Evolutionary conservation across 2,113 vertebrate species (phyloP), one percentile per base, ranked within the genome.

Genomic region (Zosterops lateralis): DNA sequence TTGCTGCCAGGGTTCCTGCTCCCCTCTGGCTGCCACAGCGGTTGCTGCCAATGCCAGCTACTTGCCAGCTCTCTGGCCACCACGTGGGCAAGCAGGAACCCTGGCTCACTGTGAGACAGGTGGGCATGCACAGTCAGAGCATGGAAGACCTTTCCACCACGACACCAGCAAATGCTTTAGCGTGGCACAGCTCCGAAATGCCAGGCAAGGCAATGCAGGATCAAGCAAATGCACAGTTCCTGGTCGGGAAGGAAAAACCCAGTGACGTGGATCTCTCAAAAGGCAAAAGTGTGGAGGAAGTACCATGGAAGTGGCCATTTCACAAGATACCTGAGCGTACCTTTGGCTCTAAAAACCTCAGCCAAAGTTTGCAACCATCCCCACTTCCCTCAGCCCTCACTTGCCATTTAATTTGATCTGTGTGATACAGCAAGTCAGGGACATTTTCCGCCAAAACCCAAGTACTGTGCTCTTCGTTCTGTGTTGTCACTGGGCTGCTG

Each of bases 31-130:
- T 68, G 51, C 57, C 7, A 1, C 3, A 2, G 34, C 17, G 56
- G 36, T 42, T 24, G 13, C 32, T 42, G 64, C 60, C 44, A 21
- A 14, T 9, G 61, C 65, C 73, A 78, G 44, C 14, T 10, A 17
- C 20, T 26, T 24, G 29, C 29, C 1, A 4, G 77, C 10, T 14
- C 57, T 45, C 25, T 1, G 17, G 53, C 61, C n/a, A 44, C 73
- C 6, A 1, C 0, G 0, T 3, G 0, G 42, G n/a, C 10, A 0
- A 1, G 32, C 38, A 31, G 45, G 51, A 80, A 6, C 19, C 42
- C 40, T 9, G 28, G 38, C 25, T 65, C 56, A 17, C 12, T 45
- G 72, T 0, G 1, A 45, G 54, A 18, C 31, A 70, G 1, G 1
- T 5, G 15, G 50, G 21, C 32, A 54, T 1, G 4, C 6, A 7